These are phyloP conservation scores for Scomber colias DNA, from an alignment of 2,113 vertebrate species.

Conservation along the genomic window DNA sequence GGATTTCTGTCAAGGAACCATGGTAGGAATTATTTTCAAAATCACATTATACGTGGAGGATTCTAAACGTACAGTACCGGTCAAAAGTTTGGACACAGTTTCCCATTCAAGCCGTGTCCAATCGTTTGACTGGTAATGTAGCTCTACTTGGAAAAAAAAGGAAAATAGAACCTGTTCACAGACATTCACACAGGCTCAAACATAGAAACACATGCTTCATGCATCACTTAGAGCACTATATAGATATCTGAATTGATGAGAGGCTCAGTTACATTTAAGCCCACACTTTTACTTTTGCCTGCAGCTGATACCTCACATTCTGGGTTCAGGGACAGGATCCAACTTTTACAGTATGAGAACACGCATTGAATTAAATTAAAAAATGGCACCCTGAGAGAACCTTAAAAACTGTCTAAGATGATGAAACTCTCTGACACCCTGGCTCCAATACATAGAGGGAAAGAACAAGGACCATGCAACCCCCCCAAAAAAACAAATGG, in stretches of 20 bases:
- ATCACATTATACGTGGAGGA: conserved; percentile 58
- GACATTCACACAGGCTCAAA: conserved; percentile 1
- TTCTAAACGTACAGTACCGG: conserved; percentile 17
- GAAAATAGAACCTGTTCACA: neutral
- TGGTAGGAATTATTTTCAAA: conserved; percentile 60
- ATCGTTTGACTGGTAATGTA: neutral
- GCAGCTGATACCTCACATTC: conserved; percentile 54
- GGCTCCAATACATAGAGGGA: conserved; percentile 10
- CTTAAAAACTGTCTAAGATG: conserved; percentile 48
- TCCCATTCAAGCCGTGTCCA: too few relatives aligned
- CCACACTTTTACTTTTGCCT: conserved; percentile 49
- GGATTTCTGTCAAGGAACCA: conserved; percentile 60
- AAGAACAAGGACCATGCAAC: conserved; percentile 17
- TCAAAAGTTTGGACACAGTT: too few relatives aligned
- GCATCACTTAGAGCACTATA: conserved; percentile 24
- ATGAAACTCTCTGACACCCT: conserved; percentile 62
- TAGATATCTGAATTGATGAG: conserved; percentile 46
- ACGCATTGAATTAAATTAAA: conserved; percentile 65
- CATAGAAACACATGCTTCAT: conserved; percentile 7
- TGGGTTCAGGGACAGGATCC: conserved; percentile 48
- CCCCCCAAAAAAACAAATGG: conserved; percentile 31
- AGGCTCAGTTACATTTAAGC: conserved; percentile 38
- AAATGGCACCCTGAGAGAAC: conserved; percentile 50
- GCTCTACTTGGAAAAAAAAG: neutral
- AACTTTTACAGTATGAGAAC: conserved; percentile 65